phyloP scores from a whole-genome alignment of 1,140 invertebrate species.

The Drosophila lacertosa region DNA sequence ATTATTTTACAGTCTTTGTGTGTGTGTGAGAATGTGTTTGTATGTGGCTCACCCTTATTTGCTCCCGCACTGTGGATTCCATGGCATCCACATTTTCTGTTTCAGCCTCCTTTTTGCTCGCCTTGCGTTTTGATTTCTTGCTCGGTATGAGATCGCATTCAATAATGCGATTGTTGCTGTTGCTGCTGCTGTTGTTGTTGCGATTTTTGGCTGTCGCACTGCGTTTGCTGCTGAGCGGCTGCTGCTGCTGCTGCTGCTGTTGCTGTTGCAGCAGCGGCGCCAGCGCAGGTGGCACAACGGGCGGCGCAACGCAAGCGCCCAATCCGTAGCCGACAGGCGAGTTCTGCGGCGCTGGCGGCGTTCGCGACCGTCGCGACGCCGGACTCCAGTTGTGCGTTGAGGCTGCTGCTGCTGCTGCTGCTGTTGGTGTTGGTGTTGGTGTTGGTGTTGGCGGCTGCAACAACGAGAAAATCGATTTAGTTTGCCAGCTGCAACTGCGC shows the following conservation, averaged over 20 bases:
- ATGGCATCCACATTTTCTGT: slow-evolving; percentile 40
- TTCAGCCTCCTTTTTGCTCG: slow-evolving; percentile 49
- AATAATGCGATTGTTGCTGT: slow-evolving; percentile 64
- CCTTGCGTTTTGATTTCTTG: slow-evolving; percentile 76
- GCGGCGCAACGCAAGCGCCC: slow-evolving; percentile 15
- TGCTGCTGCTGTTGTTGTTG: slow-evolving; percentile 28
- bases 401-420: slow-evolving; percentile 20
- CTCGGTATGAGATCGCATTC: slow-evolving; percentile 81
- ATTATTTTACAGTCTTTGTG: not conserved
- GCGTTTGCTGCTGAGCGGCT: slow-evolving; percentile 26
- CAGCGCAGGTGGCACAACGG: slow-evolving; percentile 52
- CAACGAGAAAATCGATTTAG: slow-evolving; percentile 73
- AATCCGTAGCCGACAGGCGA: slow-evolving; percentile 71
- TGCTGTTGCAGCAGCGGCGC: slow-evolving; percentile 62
- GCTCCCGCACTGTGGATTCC: slow-evolving; percentile 63
- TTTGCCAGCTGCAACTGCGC: slow-evolving; percentile 57
- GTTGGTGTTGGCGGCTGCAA: slow-evolving; percentile 48
- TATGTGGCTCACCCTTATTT: slow-evolving; percentile 59
- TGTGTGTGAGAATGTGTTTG: not conserved
- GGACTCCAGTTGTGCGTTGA: slow-evolving; percentile 61
- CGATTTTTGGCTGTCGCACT: slow-evolving; percentile 38
- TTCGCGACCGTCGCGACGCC: slow-evolving; percentile 58
- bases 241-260: slow-evolving; percentile 35
- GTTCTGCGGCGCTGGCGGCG: slow-evolving; percentile 74
- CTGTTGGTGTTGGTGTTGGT: slow-evolving; percentile 11